Conservation (phyloP, 2,888 invertebrate genomes). For the Hybos culiciformis region DNA sequence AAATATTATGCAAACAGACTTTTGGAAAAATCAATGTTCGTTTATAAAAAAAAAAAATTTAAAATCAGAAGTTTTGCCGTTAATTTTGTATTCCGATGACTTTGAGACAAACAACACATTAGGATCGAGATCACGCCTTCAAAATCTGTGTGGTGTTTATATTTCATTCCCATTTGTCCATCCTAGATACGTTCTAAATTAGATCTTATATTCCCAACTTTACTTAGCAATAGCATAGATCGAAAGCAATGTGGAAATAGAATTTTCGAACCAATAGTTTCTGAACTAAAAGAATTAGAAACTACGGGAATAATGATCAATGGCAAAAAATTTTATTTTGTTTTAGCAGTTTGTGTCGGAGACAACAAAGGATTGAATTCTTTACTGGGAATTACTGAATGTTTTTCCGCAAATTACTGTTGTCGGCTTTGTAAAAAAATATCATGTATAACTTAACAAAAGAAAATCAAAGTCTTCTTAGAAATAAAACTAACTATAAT, state of each 20-base stretch:
- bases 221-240: constrained; percentile 6
- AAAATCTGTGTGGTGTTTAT: constrained; percentile 7
- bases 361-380: constrained; percentile 16
- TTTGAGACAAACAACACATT: constrained; percentile 8
- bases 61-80: background rate
- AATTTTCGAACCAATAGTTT: constrained; percentile 4
- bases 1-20: background rate
- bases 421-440: constrained; percentile 9
- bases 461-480: constrained; percentile 1
- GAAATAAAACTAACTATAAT: constrained; percentile 5
- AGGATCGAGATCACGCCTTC: constrained; percentile 7
- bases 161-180: constrained; percentile 4
- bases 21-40: background rate
- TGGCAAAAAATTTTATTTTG: constrained; percentile 11
- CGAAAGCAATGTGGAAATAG: constrained; percentile 6
- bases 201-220: constrained; percentile 1
- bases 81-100: constrained; percentile 7
- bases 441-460: no score
- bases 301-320: background rate
- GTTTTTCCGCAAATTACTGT: constrained; percentile 13
- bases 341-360: constrained; percentile 12
- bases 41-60: background rate
- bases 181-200: constrained; percentile 1
- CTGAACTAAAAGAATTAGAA: constrained; percentile 2
- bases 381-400: constrained; percentile 14